Conservation (phyloP, 2,888 invertebrate genomes). For the Noctua pronuba region DNA sequence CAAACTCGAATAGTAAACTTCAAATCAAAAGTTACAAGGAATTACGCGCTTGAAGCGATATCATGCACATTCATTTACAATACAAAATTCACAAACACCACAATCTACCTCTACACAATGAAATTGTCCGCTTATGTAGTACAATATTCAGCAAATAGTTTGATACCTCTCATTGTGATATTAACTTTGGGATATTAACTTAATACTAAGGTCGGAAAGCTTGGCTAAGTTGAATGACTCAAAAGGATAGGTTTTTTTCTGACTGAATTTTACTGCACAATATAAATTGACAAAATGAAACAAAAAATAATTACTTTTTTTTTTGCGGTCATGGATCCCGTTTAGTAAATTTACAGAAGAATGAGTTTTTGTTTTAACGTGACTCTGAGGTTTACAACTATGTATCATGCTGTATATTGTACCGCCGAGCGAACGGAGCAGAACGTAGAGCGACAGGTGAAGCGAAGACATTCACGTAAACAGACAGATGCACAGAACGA, state of each 20-base stretch:
- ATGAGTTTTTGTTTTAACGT: too few relatives aligned
- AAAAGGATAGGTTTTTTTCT: not conserved
- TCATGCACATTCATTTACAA: constrained; percentile 61
- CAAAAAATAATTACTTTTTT: not conserved
- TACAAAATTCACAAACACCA: constrained; percentile 30
- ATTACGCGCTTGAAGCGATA: constrained; percentile 34
- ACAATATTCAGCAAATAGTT: constrained; percentile 22
- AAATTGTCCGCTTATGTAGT: constrained; percentile 2
- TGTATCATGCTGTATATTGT: constrained; percentile 26
- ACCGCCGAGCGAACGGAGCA: constrained; percentile 1
- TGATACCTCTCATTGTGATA: not conserved
- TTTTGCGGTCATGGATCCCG: not conserved
- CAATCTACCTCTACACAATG: constrained; percentile 17
- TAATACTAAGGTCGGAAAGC: not conserved
- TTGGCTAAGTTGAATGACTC: not conserved
- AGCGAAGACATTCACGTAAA: constrained; percentile 50
- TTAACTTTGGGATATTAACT: too few relatives aligned
- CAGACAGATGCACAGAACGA: constrained; percentile 60
- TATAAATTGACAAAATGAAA: not conserved
- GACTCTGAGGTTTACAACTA: not conserved
- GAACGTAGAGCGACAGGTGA: constrained; percentile 26
- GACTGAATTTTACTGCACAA: not conserved
- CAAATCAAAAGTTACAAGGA: constrained; percentile 40
- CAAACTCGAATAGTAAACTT: not conserved
- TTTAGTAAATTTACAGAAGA: not conserved